Percentiles rank a stretch among this genome's conserved stretches.
These are phyloP conservation scores for Matsumyia berberina DNA, from an alignment of 2,888 invertebrate species.

Conservation along the genomic window DNA sequence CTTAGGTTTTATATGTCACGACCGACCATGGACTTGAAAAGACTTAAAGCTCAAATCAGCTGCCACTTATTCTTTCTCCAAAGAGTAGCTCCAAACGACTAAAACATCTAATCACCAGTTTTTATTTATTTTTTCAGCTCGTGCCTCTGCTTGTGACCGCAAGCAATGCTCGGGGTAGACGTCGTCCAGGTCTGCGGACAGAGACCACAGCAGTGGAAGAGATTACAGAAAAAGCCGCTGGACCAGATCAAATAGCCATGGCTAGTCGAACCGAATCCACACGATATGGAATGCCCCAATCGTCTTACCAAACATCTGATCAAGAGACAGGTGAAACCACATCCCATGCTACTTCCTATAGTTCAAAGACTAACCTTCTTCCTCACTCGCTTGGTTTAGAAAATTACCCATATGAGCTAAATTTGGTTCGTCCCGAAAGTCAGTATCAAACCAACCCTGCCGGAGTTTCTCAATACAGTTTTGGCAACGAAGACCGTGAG, in stretches of 20 bases:
- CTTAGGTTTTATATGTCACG: too few relatives aligned
- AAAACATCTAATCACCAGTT: not conserved
- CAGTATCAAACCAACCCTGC: slow-evolving; percentile 65
- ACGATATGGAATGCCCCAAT: slow-evolving; percentile 68
- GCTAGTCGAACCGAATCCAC: slow-evolving; percentile 79
- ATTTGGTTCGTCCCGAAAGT: slow-evolving; percentile 81
- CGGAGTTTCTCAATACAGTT: slow-evolving; percentile 71
- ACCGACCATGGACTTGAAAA: too few relatives aligned
- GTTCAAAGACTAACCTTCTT: not conserved
- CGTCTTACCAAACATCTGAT: slow-evolving; percentile 71
- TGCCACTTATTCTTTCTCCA: too few relatives aligned
- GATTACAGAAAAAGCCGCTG: slow-evolving; percentile 77
- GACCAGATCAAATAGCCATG: slow-evolving; percentile 81
- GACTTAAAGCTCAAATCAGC: too few relatives aligned
- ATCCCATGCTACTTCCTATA: not conserved
- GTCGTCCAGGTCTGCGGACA: slow-evolving; percentile 78
- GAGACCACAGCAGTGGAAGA: slow-evolving; percentile 78
- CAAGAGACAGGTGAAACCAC: slow-evolving; percentile 72
- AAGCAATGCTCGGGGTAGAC: slow-evolving; percentile 78
- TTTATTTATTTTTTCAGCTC: slow-evolving; percentile 57
- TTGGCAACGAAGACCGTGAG: slow-evolving; percentile 71
- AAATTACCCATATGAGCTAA: slow-evolving; percentile 79
- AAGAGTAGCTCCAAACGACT: too few relatives aligned
- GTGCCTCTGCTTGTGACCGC: slow-evolving; percentile 69
- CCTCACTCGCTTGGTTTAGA: slow-evolving; percentile 10